Conservation (phyloP, 2,797 vertebrate species). For the Staurois parvus region DNA sequence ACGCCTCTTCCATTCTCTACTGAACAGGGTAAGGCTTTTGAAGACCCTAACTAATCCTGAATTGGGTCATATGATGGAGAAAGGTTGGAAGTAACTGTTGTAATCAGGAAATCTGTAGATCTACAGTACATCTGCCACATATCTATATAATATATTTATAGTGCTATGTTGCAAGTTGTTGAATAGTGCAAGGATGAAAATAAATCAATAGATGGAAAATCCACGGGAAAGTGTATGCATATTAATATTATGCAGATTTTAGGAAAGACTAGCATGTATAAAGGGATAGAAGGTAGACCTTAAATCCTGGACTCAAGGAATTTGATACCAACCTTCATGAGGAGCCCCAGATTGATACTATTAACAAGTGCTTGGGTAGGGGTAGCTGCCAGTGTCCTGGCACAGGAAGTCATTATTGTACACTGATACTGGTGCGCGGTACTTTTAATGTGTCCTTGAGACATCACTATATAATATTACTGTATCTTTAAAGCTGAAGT, state of each 20-base stretch:
- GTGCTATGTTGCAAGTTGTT: not conserved
- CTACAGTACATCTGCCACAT: no score
- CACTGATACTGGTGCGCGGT: slow-evolving; percentile 39
- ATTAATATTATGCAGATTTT: not conserved
- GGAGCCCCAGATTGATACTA: not conserved
- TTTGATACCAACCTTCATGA: slow-evolving; percentile 27
- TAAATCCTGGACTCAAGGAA: not conserved
- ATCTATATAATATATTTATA: no score
- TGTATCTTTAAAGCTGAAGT: slow-evolving; percentile 23
- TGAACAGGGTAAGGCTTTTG: no score
- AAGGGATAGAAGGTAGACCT: not conserved
- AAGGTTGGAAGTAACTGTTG: no score
- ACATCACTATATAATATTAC: slow-evolving; percentile 40
- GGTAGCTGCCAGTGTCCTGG: slow-evolving; percentile 2
- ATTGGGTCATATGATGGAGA: no score
- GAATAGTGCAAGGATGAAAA: not conserved
- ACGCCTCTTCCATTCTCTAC: no score
- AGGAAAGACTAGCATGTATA: not conserved
- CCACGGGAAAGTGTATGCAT: not conserved
- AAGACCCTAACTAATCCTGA: no score
- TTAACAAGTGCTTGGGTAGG: not conserved
- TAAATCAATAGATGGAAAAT: not conserved
- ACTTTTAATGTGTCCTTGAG: slow-evolving; percentile 38
- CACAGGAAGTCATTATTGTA: slow-evolving; percentile 3
- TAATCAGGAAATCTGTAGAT: no score